Percentiles rank a stretch among this genome's conserved stretches.
phyloP scores from a whole-genome alignment of 2,113 vertebrate species.

The Orycteropus afer region DNA sequence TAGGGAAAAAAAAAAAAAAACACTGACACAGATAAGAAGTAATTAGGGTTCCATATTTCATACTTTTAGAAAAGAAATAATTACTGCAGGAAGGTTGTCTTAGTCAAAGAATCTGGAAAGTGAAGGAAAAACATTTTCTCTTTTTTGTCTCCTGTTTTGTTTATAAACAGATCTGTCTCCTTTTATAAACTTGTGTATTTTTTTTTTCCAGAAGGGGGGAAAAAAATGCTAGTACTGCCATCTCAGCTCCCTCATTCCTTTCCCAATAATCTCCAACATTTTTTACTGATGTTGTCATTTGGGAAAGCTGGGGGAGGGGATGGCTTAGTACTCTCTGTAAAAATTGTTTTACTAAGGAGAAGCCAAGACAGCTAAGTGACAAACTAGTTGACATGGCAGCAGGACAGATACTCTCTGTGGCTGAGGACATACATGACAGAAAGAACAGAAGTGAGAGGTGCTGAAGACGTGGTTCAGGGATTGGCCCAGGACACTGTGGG shows the following conservation, averaged over 20 bases:
- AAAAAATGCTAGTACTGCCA: neutral
- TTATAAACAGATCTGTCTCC: neutral
- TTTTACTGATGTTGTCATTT: conserved; percentile 80
- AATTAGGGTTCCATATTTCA: neutral
- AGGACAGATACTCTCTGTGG: conserved; percentile 80
- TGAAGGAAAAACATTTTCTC: neutral
- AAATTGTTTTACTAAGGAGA: conserved; percentile 80
- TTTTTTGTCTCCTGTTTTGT: neutral
- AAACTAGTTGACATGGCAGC: conserved; percentile 86
- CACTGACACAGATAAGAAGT: neutral
- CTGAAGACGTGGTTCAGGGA: conserved; percentile 56
- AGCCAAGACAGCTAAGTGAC: conserved; percentile 85
- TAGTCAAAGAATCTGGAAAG: neutral
- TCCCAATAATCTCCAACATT: conserved; percentile 73
- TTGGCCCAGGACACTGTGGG: conserved; percentile 60
- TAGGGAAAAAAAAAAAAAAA: neutral
- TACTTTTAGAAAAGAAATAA: neutral
- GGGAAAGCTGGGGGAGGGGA: conserved; percentile 80
- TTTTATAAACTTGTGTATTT: neutral
- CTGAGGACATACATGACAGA: conserved; percentile 80
- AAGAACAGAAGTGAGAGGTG: conserved; percentile 60
- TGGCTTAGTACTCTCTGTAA: conserved; percentile 81
- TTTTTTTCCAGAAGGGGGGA: neutral
- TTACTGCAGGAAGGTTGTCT: neutral
- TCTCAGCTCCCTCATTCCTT: conserved; percentile 35